Base-by-base conservation (phyloP, 2,888 invertebrate genomes). In the Aproaerema taeniolella region DNA sequence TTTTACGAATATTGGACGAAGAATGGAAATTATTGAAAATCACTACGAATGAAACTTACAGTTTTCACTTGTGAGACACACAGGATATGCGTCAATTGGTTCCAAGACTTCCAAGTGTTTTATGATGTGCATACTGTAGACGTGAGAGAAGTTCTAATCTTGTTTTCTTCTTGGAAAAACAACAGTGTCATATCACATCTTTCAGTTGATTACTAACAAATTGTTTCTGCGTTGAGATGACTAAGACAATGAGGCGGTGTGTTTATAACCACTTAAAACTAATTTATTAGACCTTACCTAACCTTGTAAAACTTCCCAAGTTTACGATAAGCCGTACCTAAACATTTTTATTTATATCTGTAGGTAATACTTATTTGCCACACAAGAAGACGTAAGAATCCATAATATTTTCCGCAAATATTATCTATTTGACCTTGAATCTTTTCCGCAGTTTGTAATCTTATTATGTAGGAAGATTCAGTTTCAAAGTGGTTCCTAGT, bases 381-480 rank as follows among this genome's bases (percentile, higher is more conserved):
- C n/a, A n/a, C n/a, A n/a, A 20, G 29, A 25, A 38, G 13, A 35
- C 28, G 25, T 20, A 20, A 20, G 20, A 20, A 6, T 20, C 20
- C 8, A 20, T 20, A 24, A 39, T 43, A 28, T 50, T 61, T 58
- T 60, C 52, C 52, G 53, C 56, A 56, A 58, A 55, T 59, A 52
- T 52, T 43, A 44, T 41, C 39, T 36, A 46, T 50, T 42, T 50
- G 67, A 55, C 75, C 74, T 74, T 64, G 62, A 67, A 55, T 61
- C 52, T 67, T 67, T 70, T 76, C 72, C 68, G 70, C 58, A 53
- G 61, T 61, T 60, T 53, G 58, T 57, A 63, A 69, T 64, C 61
- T 67, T 61, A 54, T 58, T 57, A 57, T 60, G 58, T 61, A 41
- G 36, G 40, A 43, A 43, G 33, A 35, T 26, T 26, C 10, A 34